A percentile compares a stretch with the other conserved stretches of the same genome.
phyloP scores from a whole-genome alignment of 2,113 vertebrate genomes.

The Acanthisitta chloris region DNA sequence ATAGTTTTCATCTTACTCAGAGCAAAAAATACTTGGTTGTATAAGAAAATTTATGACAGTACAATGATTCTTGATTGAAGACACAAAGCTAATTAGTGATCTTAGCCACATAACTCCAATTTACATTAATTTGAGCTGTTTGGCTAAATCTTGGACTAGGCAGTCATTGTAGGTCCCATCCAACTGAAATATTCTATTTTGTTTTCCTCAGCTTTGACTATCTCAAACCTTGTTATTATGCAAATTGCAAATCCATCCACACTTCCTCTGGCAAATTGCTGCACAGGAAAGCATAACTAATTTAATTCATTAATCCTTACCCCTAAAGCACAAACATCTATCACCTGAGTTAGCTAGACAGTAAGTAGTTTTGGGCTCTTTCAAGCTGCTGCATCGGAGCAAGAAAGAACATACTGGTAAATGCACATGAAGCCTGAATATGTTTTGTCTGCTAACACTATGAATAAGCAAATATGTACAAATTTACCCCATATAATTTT shows the following conservation, averaged over 20 bases:
- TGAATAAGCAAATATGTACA: neutral
- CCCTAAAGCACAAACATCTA: neutral
- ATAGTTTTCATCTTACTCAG: neutral
- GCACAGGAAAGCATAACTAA: neutral
- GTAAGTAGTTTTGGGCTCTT: neutral
- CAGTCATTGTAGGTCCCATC: neutral
- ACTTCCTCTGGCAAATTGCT: neutral
- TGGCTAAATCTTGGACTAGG: neutral
- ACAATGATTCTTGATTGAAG: neutral
- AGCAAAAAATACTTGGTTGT: neutral
- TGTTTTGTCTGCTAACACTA: neutral
- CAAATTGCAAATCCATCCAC: neutral
- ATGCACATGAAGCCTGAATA: neutral
- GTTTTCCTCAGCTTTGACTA: neutral
- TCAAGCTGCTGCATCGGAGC: neutral
- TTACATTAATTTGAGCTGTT: neutral
- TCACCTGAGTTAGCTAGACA: neutral
- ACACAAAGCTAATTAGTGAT: neutral
- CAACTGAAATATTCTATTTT: neutral
- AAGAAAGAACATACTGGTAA: neutral
- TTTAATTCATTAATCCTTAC: neutral
- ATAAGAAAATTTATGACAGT: neutral
- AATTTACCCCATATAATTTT: neutral
- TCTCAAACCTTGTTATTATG: neutral
- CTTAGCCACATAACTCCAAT: neutral